Conservation (phyloP, 2,113 vertebrate genomes). For the Aptenodytes forsteri region DNA sequence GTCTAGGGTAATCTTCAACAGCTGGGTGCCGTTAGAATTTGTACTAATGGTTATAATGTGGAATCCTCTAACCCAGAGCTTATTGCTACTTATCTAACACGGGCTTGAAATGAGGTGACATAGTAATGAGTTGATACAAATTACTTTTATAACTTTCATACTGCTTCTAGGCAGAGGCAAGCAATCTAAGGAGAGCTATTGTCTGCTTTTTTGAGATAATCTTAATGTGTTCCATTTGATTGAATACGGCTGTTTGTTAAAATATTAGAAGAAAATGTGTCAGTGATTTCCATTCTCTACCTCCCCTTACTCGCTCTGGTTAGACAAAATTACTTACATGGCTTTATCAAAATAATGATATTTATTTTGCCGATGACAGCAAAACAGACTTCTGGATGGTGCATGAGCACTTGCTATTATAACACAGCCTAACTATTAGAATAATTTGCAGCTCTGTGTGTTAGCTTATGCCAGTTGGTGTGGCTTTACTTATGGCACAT, state of each 20-base stretch:
- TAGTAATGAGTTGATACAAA: slow-evolving; percentile 85
- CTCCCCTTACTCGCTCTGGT: background rate
- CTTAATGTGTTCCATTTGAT: slow-evolving; percentile 84
- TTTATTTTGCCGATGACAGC: slow-evolving; percentile 53
- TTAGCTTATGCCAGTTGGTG: background rate
- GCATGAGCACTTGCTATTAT: background rate
- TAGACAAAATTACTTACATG: slow-evolving; percentile 44
- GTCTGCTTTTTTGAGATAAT: slow-evolving; percentile 78
- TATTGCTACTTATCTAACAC: slow-evolving; percentile 65
- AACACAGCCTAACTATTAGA: background rate
- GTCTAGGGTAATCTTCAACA: slow-evolving; percentile 67
- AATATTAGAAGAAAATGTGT: slow-evolving; percentile 69
- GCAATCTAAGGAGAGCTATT: slow-evolving; percentile 82
- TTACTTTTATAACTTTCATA: slow-evolving; percentile 82
- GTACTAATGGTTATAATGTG: slow-evolving; percentile 54
- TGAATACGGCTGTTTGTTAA: slow-evolving; percentile 77
- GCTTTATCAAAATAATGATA: slow-evolving; percentile 41
- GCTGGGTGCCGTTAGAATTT: slow-evolving; percentile 51
- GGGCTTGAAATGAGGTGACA: slow-evolving; percentile 76
- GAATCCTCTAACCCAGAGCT: slow-evolving; percentile 44
- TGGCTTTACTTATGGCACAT: background rate
- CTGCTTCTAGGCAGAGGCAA: slow-evolving; percentile 74
- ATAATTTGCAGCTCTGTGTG: background rate
- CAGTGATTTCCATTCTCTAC: background rate
- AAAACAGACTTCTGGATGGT: background rate